phyloP scores from a whole-genome alignment of 1,140 invertebrate species.

The Cydia splendana region DNA sequence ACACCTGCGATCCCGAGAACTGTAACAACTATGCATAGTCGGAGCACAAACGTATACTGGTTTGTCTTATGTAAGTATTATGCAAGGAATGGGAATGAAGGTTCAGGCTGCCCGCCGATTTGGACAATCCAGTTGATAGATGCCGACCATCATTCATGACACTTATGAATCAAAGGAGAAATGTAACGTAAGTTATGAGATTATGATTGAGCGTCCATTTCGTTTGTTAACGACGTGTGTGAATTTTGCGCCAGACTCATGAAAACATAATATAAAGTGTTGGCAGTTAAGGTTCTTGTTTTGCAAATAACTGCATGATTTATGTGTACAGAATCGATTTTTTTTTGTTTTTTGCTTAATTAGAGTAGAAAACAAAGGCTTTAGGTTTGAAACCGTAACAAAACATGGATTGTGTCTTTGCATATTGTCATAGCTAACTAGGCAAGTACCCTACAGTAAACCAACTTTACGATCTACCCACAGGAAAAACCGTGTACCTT shows the following conservation, averaged over 20 bases:
- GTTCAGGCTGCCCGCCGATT: not conserved
- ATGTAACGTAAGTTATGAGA: constrained; percentile 5
- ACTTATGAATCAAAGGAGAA: not conserved
- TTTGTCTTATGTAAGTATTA: not conserved
- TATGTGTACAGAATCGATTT: no score
- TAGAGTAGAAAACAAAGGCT: not conserved
- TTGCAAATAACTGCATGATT: no score
- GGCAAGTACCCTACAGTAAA: not conserved
- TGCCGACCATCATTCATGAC: not conserved
- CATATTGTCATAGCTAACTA: not conserved
- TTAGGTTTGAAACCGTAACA: no score
- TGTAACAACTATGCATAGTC: not conserved
- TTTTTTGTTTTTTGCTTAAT: no score
- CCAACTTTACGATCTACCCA: constrained; percentile 1
- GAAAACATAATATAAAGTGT: not conserved
- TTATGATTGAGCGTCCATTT: constrained; percentile 4
- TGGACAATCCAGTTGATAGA: constrained; percentile 9
- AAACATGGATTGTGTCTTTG: no score
- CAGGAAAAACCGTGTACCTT: not conserved
- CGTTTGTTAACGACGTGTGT: not conserved
- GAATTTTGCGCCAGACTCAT: not conserved
- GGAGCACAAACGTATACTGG: not conserved
- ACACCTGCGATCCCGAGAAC: not conserved
- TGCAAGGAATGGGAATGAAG: not conserved
- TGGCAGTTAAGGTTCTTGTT: no score